Evolutionary conservation across 2,888 invertebrate species (phyloP).

Genomic region (Taphrorychus bicolor): DNA sequence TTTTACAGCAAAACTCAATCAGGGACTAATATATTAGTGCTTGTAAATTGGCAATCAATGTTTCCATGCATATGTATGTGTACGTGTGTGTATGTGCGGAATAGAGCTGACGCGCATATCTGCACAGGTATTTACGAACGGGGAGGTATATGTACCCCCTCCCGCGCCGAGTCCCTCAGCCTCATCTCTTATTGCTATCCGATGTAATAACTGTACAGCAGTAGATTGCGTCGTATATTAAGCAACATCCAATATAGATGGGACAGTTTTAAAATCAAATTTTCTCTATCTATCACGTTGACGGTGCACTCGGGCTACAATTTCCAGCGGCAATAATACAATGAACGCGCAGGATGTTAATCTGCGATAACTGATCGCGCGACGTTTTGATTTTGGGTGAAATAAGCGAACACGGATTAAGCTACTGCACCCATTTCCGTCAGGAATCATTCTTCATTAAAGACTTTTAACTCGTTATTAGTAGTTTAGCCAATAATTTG

Average conservation of each 20-base stretch:
- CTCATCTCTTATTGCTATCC: background rate
- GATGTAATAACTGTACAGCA: conserved; percentile 59
- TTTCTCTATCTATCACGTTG: conserved; percentile 61
- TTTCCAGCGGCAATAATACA: conserved; percentile 59
- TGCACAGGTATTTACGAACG: conserved; percentile 34
- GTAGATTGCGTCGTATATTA: conserved; percentile 62
- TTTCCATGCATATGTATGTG: conserved; percentile 62
- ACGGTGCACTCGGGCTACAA: conserved; percentile 55
- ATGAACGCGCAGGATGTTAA: conserved; percentile 60
- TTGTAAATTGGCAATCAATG: conserved; percentile 64
- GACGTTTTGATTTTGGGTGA: conserved; percentile 30
- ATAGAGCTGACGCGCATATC: conserved; percentile 40
- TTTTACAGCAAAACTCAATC: conserved; percentile 64
- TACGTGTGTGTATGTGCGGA: conserved; percentile 41
- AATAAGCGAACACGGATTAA: conserved; percentile 29
- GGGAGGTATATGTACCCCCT: conserved; percentile 17
- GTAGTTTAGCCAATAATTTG: background rate
- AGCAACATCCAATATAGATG: conserved; percentile 61
- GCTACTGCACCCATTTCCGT: conserved; percentile 28
- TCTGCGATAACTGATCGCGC: conserved; percentile 61
- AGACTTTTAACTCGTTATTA: conserved; percentile 21
- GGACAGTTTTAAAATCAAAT: conserved; percentile 63
- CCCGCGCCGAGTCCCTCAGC: conserved; percentile 7
- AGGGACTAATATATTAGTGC: conserved; percentile 63
- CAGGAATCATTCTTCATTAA: conserved; percentile 29